A percentile compares a stretch with the other conserved stretches of the same genome.
Conservation (phyloP, 2,113 vertebrate species). For the Spea bombifrons region DNA sequence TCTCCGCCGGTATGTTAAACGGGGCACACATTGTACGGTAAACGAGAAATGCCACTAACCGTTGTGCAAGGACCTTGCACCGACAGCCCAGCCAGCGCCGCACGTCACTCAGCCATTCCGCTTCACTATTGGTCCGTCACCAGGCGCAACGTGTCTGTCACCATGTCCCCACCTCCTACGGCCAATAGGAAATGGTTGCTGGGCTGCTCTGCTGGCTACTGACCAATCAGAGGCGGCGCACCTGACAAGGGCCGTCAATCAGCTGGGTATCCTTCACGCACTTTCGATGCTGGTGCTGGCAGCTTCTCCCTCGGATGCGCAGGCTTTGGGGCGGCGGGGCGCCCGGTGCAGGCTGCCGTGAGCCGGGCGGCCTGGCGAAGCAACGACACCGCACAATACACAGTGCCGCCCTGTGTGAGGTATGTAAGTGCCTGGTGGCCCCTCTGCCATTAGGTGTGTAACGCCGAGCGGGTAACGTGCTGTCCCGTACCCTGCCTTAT, state of each 20-base stretch:
- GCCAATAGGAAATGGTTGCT: constrained; percentile 60
- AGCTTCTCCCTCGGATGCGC: constrained; percentile 37
- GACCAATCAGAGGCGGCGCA: constrained; percentile 48
- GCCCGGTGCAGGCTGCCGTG: background rate
- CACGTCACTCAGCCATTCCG: background rate
- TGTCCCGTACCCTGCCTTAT: no score
- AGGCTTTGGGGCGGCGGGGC: constrained; percentile 8
- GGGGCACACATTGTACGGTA: no score
- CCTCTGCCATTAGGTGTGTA: no score
- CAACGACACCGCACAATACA: background rate
- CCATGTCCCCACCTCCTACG: background rate
- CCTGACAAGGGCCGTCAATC: constrained; percentile 44
- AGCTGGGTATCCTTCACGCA: constrained; percentile 41
- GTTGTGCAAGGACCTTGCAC: no score
- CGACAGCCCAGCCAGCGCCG: no score
- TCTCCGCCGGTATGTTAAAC: no score
- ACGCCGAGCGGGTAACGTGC: no score
- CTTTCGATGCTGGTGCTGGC: constrained; percentile 20
- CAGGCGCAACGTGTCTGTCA: background rate
- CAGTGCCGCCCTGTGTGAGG: background rate
- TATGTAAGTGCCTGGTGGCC: background rate
- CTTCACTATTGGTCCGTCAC: constrained; percentile 1
- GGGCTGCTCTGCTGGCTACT: constrained; percentile 44
- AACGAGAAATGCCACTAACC: no score
- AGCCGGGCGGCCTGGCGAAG: background rate